Evolutionary conservation across 53 echinoderm and acorn worm genomes (phyloP).

Genomic region (Actinopyga echinites): DNA sequence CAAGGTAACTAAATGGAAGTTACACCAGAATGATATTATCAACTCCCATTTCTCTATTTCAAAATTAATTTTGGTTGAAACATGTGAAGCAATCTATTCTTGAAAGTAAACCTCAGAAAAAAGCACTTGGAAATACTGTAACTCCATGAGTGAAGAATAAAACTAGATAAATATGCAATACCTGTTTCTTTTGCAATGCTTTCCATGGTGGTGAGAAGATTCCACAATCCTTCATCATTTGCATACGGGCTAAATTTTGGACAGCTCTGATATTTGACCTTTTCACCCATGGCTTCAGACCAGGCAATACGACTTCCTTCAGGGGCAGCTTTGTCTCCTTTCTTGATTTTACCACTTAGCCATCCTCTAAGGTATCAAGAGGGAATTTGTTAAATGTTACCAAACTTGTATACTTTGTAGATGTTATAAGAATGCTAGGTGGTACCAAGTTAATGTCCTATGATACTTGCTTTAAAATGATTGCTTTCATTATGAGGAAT

Average conservation of each 20-base stretch:
- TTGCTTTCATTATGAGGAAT: no score
- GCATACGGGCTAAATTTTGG: conserved; percentile 59
- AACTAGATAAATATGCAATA: background rate
- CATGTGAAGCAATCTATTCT: no score
- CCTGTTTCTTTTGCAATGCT: conserved; percentile 55
- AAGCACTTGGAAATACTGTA: no score
- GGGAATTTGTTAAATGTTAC: background rate
- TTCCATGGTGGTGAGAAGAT: conserved; percentile 54
- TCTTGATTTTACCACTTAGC: conserved; percentile 73
- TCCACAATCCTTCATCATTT: conserved; percentile 59
- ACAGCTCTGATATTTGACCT: conserved; percentile 38
- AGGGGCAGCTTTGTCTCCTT: conserved; percentile 47
- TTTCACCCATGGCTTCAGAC: conserved; percentile 39
- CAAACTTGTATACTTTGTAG: background rate
- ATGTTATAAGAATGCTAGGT: background rate
- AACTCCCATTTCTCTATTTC: no score
- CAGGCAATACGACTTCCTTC: conserved; percentile 59
- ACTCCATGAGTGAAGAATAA: no score
- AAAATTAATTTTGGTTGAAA: no score
- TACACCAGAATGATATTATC: no score
- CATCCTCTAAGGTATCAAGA: conserved; percentile 59
- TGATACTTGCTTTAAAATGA: no score
- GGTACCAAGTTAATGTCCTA: no score
- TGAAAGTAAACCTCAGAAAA: no score
- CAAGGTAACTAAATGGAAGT: no score